These are phyloP conservation scores for Lophius americanus DNA, from an alignment of 2,797 vertebrate genomes.

Conservation along the genomic window DNA sequence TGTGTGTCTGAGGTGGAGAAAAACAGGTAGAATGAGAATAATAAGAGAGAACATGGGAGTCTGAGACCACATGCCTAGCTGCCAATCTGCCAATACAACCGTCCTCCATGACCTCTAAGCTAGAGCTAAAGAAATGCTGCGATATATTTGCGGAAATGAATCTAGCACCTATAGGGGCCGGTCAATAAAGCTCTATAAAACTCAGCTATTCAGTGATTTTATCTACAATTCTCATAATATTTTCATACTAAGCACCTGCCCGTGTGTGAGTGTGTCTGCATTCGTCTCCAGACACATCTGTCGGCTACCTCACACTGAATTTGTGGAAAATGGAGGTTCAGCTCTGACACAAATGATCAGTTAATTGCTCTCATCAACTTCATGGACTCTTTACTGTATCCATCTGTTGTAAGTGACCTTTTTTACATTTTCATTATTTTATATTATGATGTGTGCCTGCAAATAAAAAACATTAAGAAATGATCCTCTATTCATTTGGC, in stretches of 20 bases:
- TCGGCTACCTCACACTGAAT: conserved; percentile 6
- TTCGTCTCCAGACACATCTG: conserved; percentile 26
- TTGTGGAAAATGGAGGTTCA: conserved; percentile 21
- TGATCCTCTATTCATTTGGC: conserved; percentile 4
- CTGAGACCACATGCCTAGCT: conserved; percentile 34
- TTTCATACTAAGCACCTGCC: conserved; percentile 13
- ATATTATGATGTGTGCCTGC: neutral
- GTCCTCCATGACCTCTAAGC: conserved; percentile 35
- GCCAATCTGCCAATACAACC: neutral
- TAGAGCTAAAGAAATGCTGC: conserved; percentile 9
- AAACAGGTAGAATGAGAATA: conserved; percentile 31
- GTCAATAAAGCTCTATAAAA: conserved; percentile 5
- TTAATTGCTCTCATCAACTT: conserved; percentile 51
- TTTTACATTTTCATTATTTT: conserved; percentile 9
- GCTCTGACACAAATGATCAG: conserved; percentile 49
- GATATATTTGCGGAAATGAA: conserved; percentile 18
- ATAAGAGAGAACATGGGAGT: conserved; percentile 9
- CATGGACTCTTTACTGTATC: conserved; percentile 22
- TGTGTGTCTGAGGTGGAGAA: conserved; percentile 22
- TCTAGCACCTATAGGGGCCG: conserved; percentile 1
- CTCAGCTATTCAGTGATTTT: conserved; percentile 5
- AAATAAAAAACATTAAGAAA: neutral
- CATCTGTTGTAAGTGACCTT: conserved; percentile 14
- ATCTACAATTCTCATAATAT: neutral
- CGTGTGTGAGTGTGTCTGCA: conserved; percentile 1